Evolutionary conservation across 1,140 invertebrate species (phyloP), one percentile per base, ranked within the genome.

Genomic region (Contarinia nasturtii): DNA sequence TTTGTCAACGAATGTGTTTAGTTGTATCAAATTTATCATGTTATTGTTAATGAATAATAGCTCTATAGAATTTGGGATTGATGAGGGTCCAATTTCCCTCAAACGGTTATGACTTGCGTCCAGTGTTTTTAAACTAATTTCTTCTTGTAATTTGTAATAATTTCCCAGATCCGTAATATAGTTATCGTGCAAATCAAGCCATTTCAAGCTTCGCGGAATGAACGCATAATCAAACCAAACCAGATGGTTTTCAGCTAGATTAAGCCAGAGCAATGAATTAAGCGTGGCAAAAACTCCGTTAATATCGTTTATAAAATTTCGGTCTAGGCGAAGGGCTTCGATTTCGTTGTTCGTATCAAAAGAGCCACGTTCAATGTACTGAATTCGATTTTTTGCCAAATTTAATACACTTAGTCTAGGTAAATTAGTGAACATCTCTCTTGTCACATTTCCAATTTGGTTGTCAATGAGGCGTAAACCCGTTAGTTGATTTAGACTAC

Each of bases 31-130:
- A 4, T 71, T 69, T 53, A 89, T 85, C 46, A 76, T 71, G 61
- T 90, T 90, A 60, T 87, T 81, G 58, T 86, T 86, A 53, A 89
- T 73, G 64, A 86, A 84, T 45, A 89, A 64, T 49, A 83, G 62
- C 59, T 87, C 82, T 27, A 87, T 74, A 46, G 78, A 79, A 53
- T 86, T 79, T 0, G 85, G 84, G 52, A 89, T 72, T 11, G 79
- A 78, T 49, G 74, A 71, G 2, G 77, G 66, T 1, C 73, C 71
- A 49, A 88, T 70, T 53, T 75, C 72, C 2, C 74, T 76, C 48
- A 90, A 67, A 52, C 75, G 76, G 60, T 90, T 90, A 59, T 81
- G 82, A 51, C 82, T 84, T 18, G 77, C 79, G 57, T 89, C 84
- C 49, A 89, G 62, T 1, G 80, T 83, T 61, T 80, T 78, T 55